A percentile compares a stretch with the other conserved stretches of the same genome.
These are phyloP conservation scores for Natrix natrix DNA, from an alignment of 2,797 vertebrate species.

Conservation along the genomic window DNA sequence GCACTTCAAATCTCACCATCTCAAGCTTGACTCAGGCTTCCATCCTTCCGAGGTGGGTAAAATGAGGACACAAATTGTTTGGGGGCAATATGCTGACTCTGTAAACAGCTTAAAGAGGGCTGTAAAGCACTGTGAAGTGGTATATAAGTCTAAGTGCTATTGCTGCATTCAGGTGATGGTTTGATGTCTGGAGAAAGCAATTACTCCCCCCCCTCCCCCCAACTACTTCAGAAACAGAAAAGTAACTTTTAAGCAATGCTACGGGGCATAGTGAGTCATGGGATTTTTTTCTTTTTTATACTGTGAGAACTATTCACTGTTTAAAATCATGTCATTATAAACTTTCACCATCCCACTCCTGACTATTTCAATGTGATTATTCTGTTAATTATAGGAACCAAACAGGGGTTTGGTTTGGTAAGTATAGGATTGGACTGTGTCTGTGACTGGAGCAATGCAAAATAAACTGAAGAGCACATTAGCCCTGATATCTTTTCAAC, in stretches of 20 bases:
- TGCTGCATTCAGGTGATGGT: background rate
- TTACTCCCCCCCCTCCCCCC: fast-evolving
- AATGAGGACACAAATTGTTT: too few species aligned
- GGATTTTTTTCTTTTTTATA: background rate
- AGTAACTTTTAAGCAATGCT: background rate
- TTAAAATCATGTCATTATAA: background rate
- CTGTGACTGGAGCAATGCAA: background rate
- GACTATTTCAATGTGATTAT: background rate
- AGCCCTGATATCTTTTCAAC: background rate
- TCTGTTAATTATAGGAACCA: background rate
- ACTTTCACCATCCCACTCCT: background rate
- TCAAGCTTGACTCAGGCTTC: too few species aligned
- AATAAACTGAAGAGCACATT: background rate
- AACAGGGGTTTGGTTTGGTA: background rate
- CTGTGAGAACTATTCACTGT: background rate
- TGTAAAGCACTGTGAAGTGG: too few species aligned
- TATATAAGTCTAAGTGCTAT: too few species aligned
- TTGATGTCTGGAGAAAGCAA: background rate
- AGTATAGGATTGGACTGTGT: background rate
- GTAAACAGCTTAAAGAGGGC: too few species aligned
- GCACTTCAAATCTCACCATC: too few species aligned
- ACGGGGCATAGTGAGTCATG: background rate
- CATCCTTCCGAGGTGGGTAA: too few species aligned
- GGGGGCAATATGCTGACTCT: too few species aligned
- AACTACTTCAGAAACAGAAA: background rate